phyloP scores from a whole-genome alignment of 2,888 invertebrate species.

The Deilephila porcellus region DNA sequence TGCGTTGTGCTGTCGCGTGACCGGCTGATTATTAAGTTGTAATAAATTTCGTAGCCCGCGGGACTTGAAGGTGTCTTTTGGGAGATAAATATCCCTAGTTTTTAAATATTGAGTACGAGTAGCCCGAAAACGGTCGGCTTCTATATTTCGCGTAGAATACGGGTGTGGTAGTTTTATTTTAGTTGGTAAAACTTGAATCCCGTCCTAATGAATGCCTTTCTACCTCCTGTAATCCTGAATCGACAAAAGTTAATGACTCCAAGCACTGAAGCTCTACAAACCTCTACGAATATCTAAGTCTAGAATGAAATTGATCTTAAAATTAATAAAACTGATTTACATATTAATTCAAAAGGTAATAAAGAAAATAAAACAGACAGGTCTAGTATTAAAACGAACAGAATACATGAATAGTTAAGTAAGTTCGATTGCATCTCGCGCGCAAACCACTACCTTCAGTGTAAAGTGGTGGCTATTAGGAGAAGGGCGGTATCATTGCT shows the following conservation, averaged over 20 bases:
- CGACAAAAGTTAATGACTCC: too few relatives aligned
- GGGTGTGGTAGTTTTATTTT: neutral
- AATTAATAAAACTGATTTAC: neutral
- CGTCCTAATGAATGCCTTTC: too few relatives aligned
- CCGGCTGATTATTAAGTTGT: slow-evolving; percentile 78
- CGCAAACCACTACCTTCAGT: slow-evolving; percentile 19
- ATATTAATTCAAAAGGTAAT: neutral
- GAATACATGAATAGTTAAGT: slow-evolving; percentile 20
- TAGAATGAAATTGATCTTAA: too few relatives aligned
- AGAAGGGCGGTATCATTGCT: slow-evolving; percentile 23
- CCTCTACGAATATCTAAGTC: too few relatives aligned
- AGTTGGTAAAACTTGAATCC: neutral
- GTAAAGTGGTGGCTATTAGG: slow-evolving; percentile 24
- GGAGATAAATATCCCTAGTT: slow-evolving; percentile 28
- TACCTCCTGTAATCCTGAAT: too few relatives aligned
- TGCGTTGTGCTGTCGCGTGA: slow-evolving; percentile 73
- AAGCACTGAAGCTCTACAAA: too few relatives aligned
- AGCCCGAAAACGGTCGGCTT: neutral
- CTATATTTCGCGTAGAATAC: too few relatives aligned
- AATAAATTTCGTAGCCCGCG: slow-evolving; percentile 72
- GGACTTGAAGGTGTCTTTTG: slow-evolving; percentile 64
- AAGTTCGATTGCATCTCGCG: slow-evolving; percentile 26
- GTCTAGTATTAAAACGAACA: slow-evolving; percentile 5
- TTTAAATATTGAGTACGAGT: slow-evolving; percentile 16
- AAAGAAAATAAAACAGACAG: neutral